A percentile compares a stretch with the other conserved stretches of the same genome.
phyloP scores from a whole-genome alignment of 2,797 vertebrate genomes.

The Catamblyrhynchus diadema region DNA sequence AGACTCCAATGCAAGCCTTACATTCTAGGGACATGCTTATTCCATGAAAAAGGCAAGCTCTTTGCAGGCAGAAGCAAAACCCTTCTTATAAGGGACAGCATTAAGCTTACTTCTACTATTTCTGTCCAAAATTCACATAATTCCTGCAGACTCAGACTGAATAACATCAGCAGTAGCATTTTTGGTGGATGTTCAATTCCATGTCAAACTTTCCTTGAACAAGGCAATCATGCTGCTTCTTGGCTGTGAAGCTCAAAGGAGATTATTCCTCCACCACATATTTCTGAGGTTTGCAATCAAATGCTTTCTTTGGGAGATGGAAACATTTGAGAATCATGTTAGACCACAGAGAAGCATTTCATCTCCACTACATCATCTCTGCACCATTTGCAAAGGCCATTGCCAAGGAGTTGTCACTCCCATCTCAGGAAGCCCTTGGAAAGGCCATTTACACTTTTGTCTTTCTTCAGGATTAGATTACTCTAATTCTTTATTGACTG shows the following conservation, averaged over 20 bases:
- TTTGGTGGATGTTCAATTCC: neutral
- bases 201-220: neutral
- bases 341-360: neutral
- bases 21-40: neutral
- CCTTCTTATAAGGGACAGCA: neutral
- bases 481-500: conserved; percentile 72
- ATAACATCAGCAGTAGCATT: neutral
- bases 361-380: neutral
- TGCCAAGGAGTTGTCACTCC: conserved; percentile 58
- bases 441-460: conserved; percentile 64
- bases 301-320: neutral
- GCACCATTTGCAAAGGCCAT: neutral
- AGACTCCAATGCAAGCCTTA: neutral
- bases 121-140: neutral
- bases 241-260: neutral
- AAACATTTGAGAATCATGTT: neutral
- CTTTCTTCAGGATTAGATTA: conserved; percentile 68
- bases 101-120: neutral
- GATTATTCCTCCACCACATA: neutral
- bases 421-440: conserved; percentile 53
- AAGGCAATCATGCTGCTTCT: neutral
- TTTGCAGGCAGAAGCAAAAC: neutral
- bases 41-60: neutral
- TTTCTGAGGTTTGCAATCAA: neutral
- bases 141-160: neutral